A percentile compares a stretch with the other conserved stretches of the same genome.
Evolutionary conservation across 2,888 invertebrate species (phyloP).

Genomic region (Onthophagus sagittarius): DNA sequence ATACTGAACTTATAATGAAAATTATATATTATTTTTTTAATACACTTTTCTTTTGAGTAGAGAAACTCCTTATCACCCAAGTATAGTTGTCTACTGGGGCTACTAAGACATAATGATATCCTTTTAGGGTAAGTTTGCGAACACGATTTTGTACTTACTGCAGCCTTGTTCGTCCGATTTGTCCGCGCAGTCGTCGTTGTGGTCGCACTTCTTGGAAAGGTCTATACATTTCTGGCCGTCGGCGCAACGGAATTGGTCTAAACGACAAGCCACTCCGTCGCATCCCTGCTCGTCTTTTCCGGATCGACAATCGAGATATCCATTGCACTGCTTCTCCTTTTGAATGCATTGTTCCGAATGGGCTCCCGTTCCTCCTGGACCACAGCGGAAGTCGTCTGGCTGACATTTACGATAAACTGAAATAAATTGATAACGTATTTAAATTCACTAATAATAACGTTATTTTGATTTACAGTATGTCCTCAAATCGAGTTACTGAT

Average conservation of each 20-base stretch:
- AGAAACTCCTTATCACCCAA: no score
- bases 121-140: background rate
- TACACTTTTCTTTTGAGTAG: no score
- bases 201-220: slow-evolving; percentile 74
- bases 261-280: slow-evolving; percentile 63
- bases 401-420: slow-evolving; percentile 86
- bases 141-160: slow-evolving; percentile 59
- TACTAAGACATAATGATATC: no score
- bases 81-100: no score
- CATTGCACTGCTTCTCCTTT: slow-evolving; percentile 86
- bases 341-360: slow-evolving; percentile 79
- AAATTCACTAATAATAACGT: background rate
- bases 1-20: no score
- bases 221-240: slow-evolving; percentile 80
- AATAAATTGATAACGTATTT: slow-evolving; percentile 34
- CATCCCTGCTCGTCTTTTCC: slow-evolving; percentile 79
- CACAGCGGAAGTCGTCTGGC: slow-evolving; percentile 84
- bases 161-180: slow-evolving; percentile 87
- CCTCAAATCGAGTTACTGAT: no score
- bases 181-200: slow-evolving; percentile 86
- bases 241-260: slow-evolving; percentile 84
- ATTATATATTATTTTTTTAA: no score
- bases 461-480: no score
- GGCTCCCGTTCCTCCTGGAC: slow-evolving; percentile 60
- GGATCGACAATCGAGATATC: slow-evolving; percentile 81